Evolutionary conservation across 2,888 invertebrate genomes (phyloP).

Genomic region (Phengaris alcon): DNA sequence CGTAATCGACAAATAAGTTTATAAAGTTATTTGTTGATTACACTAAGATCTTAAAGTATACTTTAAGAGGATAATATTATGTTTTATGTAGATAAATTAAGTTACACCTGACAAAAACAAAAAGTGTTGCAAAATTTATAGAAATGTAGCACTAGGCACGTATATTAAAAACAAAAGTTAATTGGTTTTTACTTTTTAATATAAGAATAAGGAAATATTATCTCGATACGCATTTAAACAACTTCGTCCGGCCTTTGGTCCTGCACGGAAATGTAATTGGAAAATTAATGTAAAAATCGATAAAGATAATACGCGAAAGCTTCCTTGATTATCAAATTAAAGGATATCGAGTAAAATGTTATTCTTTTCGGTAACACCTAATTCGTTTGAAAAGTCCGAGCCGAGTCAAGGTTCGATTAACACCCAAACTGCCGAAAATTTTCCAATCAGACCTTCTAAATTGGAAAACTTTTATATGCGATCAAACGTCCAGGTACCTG

Average conservation of each 20-base stretch:
- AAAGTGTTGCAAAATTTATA: not conserved
- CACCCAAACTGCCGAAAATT: conserved; percentile 75
- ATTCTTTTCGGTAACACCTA: conserved; percentile 47
- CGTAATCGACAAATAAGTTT: no score
- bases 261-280: not conserved
- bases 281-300: conserved; percentile 8
- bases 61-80: no score
- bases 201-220: not conserved
- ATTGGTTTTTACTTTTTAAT: conserved; percentile 11
- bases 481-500: conserved; percentile 74
- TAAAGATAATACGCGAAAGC: conserved; percentile 19
- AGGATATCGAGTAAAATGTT: conserved; percentile 14
- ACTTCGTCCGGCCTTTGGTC: not conserved
- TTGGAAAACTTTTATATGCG: conserved; percentile 79
- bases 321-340: conserved; percentile 12
- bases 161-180: not conserved
- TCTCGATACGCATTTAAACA: conserved; percentile 8
- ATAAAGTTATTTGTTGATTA: no score
- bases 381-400: conserved; percentile 62
- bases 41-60: no score
- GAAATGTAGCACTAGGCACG: not conserved
- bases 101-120: not conserved
- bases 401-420: conserved; percentile 74
- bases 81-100: no score
- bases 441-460: conserved; percentile 77